Evolutionary conservation across 1,140 invertebrate genomes (phyloP).

Genomic region (Prorops nasuta): DNA sequence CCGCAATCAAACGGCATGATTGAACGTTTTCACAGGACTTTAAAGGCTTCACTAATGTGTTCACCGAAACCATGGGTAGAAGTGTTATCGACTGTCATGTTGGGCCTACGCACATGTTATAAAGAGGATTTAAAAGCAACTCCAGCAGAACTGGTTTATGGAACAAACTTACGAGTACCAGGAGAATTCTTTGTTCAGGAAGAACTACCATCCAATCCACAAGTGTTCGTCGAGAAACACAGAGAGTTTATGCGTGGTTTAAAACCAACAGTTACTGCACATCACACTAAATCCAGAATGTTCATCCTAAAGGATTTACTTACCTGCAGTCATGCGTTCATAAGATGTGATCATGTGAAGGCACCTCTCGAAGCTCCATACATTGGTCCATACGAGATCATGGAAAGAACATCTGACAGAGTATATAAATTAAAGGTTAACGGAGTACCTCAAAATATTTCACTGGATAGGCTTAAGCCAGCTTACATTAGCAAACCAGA

Average conservation of each 20-base stretch:
- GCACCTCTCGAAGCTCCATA: not conserved
- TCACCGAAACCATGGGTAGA: slow-evolving; percentile 26
- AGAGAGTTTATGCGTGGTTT: not conserved
- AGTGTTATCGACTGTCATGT: slow-evolving; percentile 37
- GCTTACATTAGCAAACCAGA: no score
- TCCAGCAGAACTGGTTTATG: slow-evolving; percentile 38
- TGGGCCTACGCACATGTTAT: slow-evolving; percentile 32
- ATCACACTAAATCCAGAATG: not conserved
- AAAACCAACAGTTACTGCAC: not conserved
- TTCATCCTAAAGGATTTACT: not conserved
- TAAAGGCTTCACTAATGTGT: slow-evolving; percentile 35
- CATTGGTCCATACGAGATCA: not conserved
- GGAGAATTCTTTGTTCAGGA: slow-evolving; percentile 34
- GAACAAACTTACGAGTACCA: slow-evolving; percentile 30
- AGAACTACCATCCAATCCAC: slow-evolving; percentile 11
- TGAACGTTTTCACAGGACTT: slow-evolving; percentile 32
- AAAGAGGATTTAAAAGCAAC: slow-evolving; percentile 22
- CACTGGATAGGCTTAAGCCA: not conserved
- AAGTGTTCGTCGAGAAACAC: slow-evolving; percentile 19
- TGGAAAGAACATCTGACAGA: not conserved
- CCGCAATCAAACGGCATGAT: slow-evolving; percentile 36
- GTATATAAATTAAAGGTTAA: not conserved
- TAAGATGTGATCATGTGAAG: not conserved
- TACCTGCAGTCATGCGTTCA: not conserved
- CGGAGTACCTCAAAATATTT: not conserved